phyloP scores from a whole-genome alignment of 2,888 invertebrate genomes.

The Tuberolachnus salignus region DNA sequence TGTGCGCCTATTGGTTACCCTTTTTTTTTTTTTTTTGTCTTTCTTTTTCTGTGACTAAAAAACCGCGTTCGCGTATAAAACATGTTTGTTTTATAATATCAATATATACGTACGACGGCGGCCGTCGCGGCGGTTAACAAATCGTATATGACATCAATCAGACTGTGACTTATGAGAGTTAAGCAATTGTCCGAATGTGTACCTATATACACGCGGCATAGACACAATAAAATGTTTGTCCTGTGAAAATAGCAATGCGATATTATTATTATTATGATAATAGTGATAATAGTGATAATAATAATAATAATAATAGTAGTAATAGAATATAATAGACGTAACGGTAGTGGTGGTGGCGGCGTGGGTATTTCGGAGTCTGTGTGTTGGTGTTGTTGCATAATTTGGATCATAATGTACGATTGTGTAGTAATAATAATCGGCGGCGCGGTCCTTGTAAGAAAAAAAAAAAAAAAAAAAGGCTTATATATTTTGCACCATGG shows the following conservation, averaged over 20 bases:
- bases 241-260: conserved; percentile 2
- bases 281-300: not conserved
- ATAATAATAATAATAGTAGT: not conserved
- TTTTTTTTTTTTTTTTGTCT: not conserved
- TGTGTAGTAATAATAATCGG: conserved; percentile 26
- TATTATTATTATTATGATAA: conserved; percentile 1
- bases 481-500: too few relatives aligned
- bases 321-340: conserved; percentile 12
- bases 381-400: conserved; percentile 10
- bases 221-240: not conserved
- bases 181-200: conserved; percentile 28
- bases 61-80: not conserved
- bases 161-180: conserved; percentile 51
- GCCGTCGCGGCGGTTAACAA: conserved; percentile 14
- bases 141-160: conserved; percentile 43
- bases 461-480: conserved; percentile 29
- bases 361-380: not conserved
- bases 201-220: not conserved
- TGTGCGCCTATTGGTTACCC: too few relatives aligned
- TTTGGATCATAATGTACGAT: conserved; percentile 34
- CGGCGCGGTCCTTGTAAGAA: not conserved
- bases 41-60: not conserved
- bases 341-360: not conserved
- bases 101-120: not conserved
- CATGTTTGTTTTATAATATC: not conserved